A percentile compares a stretch with the other conserved stretches of the same genome.
Conservation (phyloP, 2,888 invertebrate species). For the Tenthredo distinguenda region DNA sequence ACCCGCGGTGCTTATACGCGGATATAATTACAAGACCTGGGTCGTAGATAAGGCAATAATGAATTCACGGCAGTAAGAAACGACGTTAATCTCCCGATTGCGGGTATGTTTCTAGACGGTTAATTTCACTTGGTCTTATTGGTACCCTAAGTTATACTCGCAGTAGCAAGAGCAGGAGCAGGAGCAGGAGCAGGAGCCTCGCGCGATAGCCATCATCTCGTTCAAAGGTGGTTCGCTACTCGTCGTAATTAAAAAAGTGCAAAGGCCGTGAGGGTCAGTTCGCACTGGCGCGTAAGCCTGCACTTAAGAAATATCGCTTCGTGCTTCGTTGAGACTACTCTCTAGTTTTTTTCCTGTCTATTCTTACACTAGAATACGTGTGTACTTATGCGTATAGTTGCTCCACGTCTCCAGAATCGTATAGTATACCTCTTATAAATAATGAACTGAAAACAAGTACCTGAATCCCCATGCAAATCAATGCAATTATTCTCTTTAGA, state of each 20-base stretch:
- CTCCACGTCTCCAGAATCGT: neutral
- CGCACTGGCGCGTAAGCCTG: conserved; percentile 50
- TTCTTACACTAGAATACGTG: neutral
- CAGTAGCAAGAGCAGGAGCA: neutral
- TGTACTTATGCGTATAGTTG: neutral
- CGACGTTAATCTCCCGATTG: conserved; percentile 46
- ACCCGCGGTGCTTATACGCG: neutral
- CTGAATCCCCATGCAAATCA: neutral
- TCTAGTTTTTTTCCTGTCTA: neutral
- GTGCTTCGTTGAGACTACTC: conserved; percentile 27
- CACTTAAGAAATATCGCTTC: conserved; percentile 49
- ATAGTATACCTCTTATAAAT: neutral
- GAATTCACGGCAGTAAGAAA: conserved; percentile 35
- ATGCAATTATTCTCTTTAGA: neutral
- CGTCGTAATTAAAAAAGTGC: conserved; percentile 48
- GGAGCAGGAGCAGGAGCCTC: conserved; percentile 7
- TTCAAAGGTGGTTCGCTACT: conserved; percentile 45
- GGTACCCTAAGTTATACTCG: conserved; percentile 27
- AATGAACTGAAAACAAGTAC: neutral
- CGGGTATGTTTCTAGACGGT: conserved; percentile 26
- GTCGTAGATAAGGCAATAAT: conserved; percentile 38
- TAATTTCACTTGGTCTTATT: conserved; percentile 46
- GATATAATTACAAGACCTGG: conserved; percentile 23
- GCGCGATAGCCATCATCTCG: conserved; percentile 48
- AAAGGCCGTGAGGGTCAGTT: conserved; percentile 41